These are phyloP conservation scores for Elaeidobius kamerunicus DNA, from an alignment of 2,888 invertebrate species.

Conservation along the genomic window DNA sequence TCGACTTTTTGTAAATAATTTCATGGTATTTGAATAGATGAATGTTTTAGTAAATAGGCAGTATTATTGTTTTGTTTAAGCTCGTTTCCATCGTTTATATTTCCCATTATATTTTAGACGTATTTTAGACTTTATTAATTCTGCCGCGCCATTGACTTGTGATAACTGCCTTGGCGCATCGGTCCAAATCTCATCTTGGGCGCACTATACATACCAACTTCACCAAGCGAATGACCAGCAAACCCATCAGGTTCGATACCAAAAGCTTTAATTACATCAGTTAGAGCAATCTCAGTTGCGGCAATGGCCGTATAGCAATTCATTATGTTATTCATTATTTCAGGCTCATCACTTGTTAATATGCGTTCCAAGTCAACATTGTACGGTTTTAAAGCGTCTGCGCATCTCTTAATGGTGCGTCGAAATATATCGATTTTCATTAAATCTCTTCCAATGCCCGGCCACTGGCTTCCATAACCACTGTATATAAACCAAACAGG, in stretches of 20 bases:
- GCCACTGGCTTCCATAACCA: conserved; percentile 68
- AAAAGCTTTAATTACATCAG: conserved; percentile 71
- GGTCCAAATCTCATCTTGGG: too few species aligned
- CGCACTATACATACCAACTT: conserved; percentile 59
- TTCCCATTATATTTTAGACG: too few species aligned
- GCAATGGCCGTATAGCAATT: conserved; percentile 60
- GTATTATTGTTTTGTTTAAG: too few species aligned
- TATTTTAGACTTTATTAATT: too few species aligned
- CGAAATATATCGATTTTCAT: conserved; percentile 58
- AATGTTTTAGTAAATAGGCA: too few species aligned
- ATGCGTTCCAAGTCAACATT: conserved; percentile 55
- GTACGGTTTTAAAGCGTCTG: conserved; percentile 52
- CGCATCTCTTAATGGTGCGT: conserved; percentile 54
- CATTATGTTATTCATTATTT: conserved; percentile 52
- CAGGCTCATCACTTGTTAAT: conserved; percentile 51
- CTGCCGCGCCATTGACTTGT: too few species aligned
- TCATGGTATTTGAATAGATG: too few species aligned
- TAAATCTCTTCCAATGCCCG: conserved; percentile 59
- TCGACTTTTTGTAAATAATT: too few species aligned
- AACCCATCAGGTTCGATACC: conserved; percentile 86
- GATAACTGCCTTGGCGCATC: too few species aligned
- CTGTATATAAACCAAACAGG: conserved; percentile 66
- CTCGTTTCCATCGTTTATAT: too few species aligned
- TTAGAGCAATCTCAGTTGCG: conserved; percentile 66
- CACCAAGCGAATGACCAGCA: conserved; percentile 89